Evolutionary conservation across 2,888 invertebrate species (phyloP), one percentile per base, ranked within the genome.

Genomic region (Lasius fuliginosus): DNA sequence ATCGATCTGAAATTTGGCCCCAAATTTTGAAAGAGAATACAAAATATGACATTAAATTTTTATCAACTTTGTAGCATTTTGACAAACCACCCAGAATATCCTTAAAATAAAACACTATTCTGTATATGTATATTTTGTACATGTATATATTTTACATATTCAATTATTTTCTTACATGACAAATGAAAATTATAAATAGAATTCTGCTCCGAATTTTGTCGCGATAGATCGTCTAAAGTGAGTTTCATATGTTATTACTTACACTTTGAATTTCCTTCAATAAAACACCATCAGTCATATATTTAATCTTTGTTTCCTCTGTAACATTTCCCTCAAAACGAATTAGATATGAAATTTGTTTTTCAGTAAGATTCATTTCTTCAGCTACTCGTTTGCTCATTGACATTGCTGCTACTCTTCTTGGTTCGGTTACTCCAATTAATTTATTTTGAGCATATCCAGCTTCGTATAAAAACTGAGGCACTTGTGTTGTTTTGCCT

Each of bases 261-360:
- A 96, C 96, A 74, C 96, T 96, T 95, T 98, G 98, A 65, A 99
- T 96, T 95, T 99, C 99, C 95, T 98, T 98, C 46, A 99, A 95
- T 9, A 99, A 96, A 0, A 99, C 99, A 95, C 99, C 98, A 94
- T 99, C 99, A 9, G 99, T 99, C 99, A 99, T 99, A 94, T 99
- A 99, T 95, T 99, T 99, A 83, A 99, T 98, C 94, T 97, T 97
- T 0, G 99, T 99, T 5, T 98, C 96, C 0, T 97, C 96, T 0
- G 97, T 98, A 0, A 97, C 97, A 92, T 99, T 99, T 27, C 99
- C 99, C 93, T 99, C 99, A 94, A 99, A 99, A 84, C 99, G 96
- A 95, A 99, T 99, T 77, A 99, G 96, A 95, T 98, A 99, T 0
- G 98, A 98, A 0, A 99, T 97, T 93, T 97, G 96, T 30, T 96